Evolutionary conservation across 2,797 vertebrate genomes (phyloP).

Genomic region (Meriones psammophilus): DNA sequence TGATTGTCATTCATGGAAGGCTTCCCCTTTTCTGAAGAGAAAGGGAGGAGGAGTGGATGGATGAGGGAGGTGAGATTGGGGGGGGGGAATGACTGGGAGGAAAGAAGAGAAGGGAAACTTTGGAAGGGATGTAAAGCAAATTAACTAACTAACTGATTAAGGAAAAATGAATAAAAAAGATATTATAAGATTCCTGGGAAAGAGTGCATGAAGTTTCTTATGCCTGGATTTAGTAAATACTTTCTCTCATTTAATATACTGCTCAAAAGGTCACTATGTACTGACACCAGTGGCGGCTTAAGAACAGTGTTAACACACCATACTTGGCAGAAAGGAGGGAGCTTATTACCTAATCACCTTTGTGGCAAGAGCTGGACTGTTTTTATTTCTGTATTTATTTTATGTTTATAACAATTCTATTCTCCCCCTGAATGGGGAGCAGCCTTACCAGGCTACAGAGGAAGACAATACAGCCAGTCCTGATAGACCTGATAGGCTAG

Average conservation of each 20-base stretch:
- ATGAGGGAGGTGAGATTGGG: no score
- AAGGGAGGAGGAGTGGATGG: no score
- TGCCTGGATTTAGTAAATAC: constrained; percentile 4
- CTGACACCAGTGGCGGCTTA: not conserved
- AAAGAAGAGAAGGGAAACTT: no score
- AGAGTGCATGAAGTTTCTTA: constrained; percentile 4
- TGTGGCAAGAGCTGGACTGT: not conserved
- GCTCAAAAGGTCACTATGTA: not conserved
- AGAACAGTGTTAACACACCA: not conserved
- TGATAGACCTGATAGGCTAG: no score
- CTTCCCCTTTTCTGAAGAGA: no score
- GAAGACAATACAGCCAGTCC: no score
- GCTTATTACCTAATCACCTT: not conserved
- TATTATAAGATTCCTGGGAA: constrained; percentile 45
- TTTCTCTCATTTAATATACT: not conserved
- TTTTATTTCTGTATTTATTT: constrained; percentile 15
- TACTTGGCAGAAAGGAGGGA: not conserved
- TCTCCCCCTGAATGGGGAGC: no score
- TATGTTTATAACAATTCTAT: not conserved
- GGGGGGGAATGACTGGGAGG: no score
- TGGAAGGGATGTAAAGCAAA: no score
- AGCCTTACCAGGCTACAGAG: no score
- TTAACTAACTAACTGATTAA: no score
- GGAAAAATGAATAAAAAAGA: not conserved
- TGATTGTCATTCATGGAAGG: no score